These are phyloP conservation scores for Microctenopoma stevenorrisi DNA, from an alignment of 2,797 vertebrate species.

Conservation along the genomic window DNA sequence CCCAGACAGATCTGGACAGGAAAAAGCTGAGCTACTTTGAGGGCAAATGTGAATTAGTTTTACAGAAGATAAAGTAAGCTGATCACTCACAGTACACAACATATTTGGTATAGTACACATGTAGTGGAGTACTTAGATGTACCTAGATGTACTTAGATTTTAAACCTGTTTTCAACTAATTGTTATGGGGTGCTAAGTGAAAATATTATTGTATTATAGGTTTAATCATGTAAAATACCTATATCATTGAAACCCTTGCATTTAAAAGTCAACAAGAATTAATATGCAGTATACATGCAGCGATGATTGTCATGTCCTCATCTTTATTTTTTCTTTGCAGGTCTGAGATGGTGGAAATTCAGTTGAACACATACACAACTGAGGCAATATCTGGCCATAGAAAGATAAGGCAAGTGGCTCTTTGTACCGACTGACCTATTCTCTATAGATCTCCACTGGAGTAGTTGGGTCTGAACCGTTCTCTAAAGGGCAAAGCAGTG, in stretches of 20 bases:
- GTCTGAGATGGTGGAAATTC: constrained; percentile 86
- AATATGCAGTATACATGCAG: background rate
- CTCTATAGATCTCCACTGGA: background rate
- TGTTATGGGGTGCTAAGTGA: background rate
- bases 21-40: constrained; percentile 89
- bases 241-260: background rate
- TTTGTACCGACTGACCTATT: background rate
- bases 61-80: constrained; percentile 87
- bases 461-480: background rate
- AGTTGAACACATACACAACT: constrained; percentile 86
- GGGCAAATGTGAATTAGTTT: constrained; percentile 87
- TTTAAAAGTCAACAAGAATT: background rate
- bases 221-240: background rate
- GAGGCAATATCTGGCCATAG: constrained; percentile 86
- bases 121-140: background rate
- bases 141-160: background rate
- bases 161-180: too few relatives aligned
- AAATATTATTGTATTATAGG: background rate
- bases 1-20: constrained; percentile 86
- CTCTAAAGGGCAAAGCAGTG: background rate
- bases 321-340: constrained; percentile 70
- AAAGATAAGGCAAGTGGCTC: constrained; percentile 83
- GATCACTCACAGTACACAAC: background rate
- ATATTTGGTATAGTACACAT: background rate
- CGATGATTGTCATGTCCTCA: background rate